Evolutionary conservation across 2,113 vertebrate species (phyloP).

Genomic region (Spermophilus dauricus): DNA sequence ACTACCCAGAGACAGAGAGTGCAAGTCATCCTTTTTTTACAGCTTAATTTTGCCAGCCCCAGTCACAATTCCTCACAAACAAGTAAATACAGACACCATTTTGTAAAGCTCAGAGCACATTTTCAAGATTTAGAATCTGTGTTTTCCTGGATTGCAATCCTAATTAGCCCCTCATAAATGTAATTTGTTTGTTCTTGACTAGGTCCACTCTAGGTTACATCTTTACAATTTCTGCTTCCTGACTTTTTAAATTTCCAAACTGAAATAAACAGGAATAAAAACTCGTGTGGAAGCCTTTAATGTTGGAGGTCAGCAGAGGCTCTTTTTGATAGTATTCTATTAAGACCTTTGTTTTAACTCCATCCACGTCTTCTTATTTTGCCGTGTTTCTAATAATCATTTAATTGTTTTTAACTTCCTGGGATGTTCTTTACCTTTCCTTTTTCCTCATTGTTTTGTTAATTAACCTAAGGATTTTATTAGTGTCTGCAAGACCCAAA

Average conservation of each 20-base stretch:
- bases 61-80: background rate
- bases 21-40: no score
- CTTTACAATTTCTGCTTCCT: no score
- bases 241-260: no score
- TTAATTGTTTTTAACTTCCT: background rate
- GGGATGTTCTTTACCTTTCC: background rate
- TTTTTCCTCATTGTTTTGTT: background rate
- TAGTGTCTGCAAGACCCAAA: background rate
- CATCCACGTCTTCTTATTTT: background rate
- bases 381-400: background rate
- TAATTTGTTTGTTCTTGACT: background rate
- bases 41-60: background rate
- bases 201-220: background rate
- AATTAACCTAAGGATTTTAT: background rate
- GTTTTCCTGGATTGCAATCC: background rate
- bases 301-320: no score
- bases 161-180: background rate
- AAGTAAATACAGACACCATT: background rate
- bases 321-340: background rate
- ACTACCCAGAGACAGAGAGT: no score
- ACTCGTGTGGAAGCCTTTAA: no score
- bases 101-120: background rate
- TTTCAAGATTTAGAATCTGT: background rate
- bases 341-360: background rate
- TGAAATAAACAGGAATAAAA: no score